These are phyloP conservation scores for Hydraecia micacea DNA, from an alignment of 2,888 invertebrate genomes.

Conservation along the genomic window DNA sequence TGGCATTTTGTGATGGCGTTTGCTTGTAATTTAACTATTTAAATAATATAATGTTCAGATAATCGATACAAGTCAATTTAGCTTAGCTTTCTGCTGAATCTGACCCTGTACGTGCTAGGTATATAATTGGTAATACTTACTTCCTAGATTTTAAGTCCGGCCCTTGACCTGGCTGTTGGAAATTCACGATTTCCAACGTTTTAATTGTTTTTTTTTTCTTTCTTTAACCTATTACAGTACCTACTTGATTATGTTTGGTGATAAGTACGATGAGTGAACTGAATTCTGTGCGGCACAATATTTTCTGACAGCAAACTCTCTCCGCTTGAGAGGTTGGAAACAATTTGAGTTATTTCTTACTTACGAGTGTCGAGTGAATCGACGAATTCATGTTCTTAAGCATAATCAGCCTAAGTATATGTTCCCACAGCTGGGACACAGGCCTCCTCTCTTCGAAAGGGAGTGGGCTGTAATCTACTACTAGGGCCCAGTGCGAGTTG, in stretches of 20 bases:
- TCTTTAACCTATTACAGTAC: not conserved
- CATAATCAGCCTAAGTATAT: not conserved
- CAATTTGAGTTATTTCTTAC: not conserved
- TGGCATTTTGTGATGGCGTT: not conserved
- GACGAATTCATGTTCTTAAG: not conserved
- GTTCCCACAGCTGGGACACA: not conserved
- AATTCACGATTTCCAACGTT: not conserved
- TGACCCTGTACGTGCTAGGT: too few species aligned
- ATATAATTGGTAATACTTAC: not conserved
- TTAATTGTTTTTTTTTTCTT: not conserved
- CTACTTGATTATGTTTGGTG: not conserved
- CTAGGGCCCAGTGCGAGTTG: not conserved
- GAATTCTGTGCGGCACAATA: not conserved
- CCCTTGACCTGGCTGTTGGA: not conserved
- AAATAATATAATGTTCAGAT: not conserved
- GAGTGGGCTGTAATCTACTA: not conserved
- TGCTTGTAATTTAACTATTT: constrained; percentile 10
- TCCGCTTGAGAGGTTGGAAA: not conserved
- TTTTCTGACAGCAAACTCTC: not conserved
- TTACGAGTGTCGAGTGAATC: not conserved
- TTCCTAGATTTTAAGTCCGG: not conserved
- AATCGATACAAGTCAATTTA: not conserved
- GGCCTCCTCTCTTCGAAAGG: not conserved
- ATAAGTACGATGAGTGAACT: not conserved
- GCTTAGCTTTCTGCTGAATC: not conserved